Percentiles rank a stretch among this genome's conserved stretches.
Conservation (phyloP, 2,888 invertebrate species). For the Perithous albicinctus region DNA sequence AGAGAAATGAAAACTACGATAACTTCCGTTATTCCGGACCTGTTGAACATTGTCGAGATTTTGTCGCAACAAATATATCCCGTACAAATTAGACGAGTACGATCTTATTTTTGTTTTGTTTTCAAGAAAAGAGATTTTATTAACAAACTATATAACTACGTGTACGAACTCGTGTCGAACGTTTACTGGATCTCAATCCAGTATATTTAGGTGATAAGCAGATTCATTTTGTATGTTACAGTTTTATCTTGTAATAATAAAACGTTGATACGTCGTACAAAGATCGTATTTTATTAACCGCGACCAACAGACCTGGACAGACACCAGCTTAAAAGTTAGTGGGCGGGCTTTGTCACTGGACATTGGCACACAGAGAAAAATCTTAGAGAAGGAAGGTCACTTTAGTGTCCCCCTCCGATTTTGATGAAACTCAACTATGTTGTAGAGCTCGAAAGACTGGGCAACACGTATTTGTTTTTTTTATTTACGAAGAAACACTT, state of each 20-base stretch:
- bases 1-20: slow-evolving; percentile 56
- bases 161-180: slow-evolving; percentile 32
- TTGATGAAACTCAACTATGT: no score
- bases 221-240: slow-evolving; percentile 58
- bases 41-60: slow-evolving; percentile 48
- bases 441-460: no score
- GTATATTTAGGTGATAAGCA: not conserved
- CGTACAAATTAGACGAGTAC: slow-evolving; percentile 42
- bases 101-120: slow-evolving; percentile 19
- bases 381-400: no score
- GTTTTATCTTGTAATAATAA: slow-evolving; percentile 67
- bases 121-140: not conserved
- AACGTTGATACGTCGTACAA: slow-evolving; percentile 36
- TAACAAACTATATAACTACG: slow-evolving; percentile 21
- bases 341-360: no score
- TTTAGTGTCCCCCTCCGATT: no score
- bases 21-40: slow-evolving; percentile 57
- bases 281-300: not conserved
- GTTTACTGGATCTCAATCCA: slow-evolving; percentile 21
- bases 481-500: no score
- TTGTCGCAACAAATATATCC: slow-evolving; percentile 45
- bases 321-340: no score
- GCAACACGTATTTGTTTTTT: no score
- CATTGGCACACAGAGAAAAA: no score
- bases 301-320: no score